These are phyloP conservation scores for human (Homo sapiens) DNA, from an alignment of 2,113 vertebrate species.

Conservation along the genomic window GRCh38 chr13:59261001-59261500, in stretches of 20 bases:
- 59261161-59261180: conserved; percentile 45
- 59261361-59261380: background rate
- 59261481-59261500: background rate
- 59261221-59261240: background rate
- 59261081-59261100: background rate
- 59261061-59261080: background rate
- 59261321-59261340: background rate
- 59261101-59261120: conserved; percentile 29
- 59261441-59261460: background rate
- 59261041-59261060: background rate
- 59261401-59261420: background rate
- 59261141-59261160: conserved; percentile 25
- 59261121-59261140: conserved; percentile 23
- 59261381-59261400: background rate
- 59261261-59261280: background rate
- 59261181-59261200: background rate
- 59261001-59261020: conserved; percentile 35
- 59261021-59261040: conserved; percentile 31
- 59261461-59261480: background rate
- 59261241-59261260: background rate
- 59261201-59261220: conserved; percentile 38
- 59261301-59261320: background rate
- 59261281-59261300: background rate
- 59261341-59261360: background rate
- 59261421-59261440: background rate